Conservation (phyloP, 2,797 vertebrate species). For the Chrysocyon brachyurus region DNA sequence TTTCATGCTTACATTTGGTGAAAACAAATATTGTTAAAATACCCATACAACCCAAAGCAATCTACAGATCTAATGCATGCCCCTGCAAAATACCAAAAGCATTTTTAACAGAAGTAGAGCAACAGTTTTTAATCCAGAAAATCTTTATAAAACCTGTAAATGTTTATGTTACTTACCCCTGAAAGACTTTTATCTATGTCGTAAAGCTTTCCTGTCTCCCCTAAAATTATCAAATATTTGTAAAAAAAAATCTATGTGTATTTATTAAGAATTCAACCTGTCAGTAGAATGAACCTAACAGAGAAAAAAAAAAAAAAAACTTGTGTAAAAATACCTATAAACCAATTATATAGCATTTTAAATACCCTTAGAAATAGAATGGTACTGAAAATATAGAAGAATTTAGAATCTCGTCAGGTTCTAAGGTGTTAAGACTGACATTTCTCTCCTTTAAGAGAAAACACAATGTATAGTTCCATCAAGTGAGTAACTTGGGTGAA, state of each 20-base stretch:
- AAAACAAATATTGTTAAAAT: not conserved
- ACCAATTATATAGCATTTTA: not conserved
- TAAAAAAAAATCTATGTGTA: not conserved
- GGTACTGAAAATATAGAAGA: not conserved
- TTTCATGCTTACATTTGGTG: not conserved
- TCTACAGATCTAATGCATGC: not conserved
- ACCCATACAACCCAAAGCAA: not conserved
- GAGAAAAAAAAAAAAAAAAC: not conserved
- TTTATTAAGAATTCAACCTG: not conserved
- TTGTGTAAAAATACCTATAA: not conserved
- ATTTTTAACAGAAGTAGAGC: not conserved
- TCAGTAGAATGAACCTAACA: not conserved
- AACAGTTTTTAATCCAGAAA: not conserved
- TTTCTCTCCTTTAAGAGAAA: not conserved
- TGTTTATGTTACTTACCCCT: not conserved
- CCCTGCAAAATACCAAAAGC: not conserved
- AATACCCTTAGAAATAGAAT: not conserved
- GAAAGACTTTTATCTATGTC: not conserved
- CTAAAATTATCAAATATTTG: not conserved
- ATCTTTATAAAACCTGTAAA: not conserved
- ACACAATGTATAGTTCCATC: not conserved
- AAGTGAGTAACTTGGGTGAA: not conserved
- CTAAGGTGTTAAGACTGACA: not conserved
- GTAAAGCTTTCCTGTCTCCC: not conserved
- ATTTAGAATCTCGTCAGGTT: not conserved